Conservation (phyloP, 2,113 vertebrate species). For the Leptodactylus fuscus region DNA sequence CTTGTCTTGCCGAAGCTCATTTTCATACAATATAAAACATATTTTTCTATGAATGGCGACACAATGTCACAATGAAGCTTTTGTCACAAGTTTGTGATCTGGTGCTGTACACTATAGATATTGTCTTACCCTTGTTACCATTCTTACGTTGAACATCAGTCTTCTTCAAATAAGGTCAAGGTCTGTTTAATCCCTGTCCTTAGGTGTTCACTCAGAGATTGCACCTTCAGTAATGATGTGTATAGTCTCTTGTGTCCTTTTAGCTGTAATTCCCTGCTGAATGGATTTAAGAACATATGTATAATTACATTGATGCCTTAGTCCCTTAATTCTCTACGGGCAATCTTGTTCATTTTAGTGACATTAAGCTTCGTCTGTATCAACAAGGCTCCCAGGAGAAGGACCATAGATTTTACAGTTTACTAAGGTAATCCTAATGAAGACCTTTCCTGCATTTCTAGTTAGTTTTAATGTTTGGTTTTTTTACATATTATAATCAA, state of each 20-base stretch:
- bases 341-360: conserved; percentile 23
- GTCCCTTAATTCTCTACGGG: conserved; percentile 6
- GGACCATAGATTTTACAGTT: neutral
- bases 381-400: neutral
- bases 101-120: neutral
- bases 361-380: conserved; percentile 22
- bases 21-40: no score
- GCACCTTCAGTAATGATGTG: conserved; percentile 26
- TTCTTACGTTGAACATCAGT: neutral
- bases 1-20: no score
- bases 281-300: conserved; percentile 31
- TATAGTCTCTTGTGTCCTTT: conserved; percentile 12
- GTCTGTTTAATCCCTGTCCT: conserved; percentile 17
- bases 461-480: neutral
- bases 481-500: neutral
- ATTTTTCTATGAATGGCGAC: no score
- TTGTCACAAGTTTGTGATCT: neutral
- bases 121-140: neutral
- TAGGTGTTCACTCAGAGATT: conserved; percentile 27
- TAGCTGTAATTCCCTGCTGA: conserved; percentile 11
- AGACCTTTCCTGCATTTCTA: neutral
- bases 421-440: neutral
- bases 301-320: conserved; percentile 28
- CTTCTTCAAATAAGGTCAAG: conserved; percentile 19
- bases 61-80: no score